phyloP scores from a whole-genome alignment of 2,113 vertebrate species.

The Podarcis muralis region DNA sequence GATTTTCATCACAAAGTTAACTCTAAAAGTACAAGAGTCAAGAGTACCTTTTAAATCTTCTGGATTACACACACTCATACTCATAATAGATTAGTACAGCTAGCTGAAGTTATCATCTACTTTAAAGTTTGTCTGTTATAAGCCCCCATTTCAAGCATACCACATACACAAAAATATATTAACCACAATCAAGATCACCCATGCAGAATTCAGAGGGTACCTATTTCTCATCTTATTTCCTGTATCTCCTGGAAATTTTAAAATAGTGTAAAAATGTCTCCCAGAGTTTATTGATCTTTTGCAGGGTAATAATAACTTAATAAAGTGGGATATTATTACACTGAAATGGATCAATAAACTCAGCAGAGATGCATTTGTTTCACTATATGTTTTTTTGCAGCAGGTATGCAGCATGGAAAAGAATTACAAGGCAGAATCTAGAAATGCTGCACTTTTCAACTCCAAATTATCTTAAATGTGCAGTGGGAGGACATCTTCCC shows the following conservation, averaged over 20 bases:
- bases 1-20: not conserved
- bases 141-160: not conserved
- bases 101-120: not conserved
- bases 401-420: slow-evolving; percentile 18
- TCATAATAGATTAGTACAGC: not conserved
- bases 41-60: not conserved
- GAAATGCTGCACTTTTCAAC: slow-evolving; percentile 17
- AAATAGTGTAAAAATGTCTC: slow-evolving; percentile 19
- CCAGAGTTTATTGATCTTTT: not conserved
- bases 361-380: slow-evolving; percentile 25
- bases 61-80: not conserved
- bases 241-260: slow-evolving; percentile 9
- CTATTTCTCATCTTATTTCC: not conserved
- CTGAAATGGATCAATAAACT: slow-evolving; percentile 33
- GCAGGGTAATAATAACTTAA: slow-evolving; percentile 39
- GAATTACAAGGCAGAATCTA: not conserved
- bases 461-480: not conserved
- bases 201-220: not conserved
- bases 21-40: not conserved
- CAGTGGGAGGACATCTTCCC: not conserved
- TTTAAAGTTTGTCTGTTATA: not conserved
- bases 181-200: not conserved
- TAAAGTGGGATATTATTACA: slow-evolving; percentile 29
- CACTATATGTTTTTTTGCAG: slow-evolving; percentile 13
- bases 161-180: not conserved